Percentiles rank a stretch among this genome's conserved stretches.
phyloP scores from a whole-genome alignment of 2,797 vertebrate species.

The Clamator glandarius region DNA sequence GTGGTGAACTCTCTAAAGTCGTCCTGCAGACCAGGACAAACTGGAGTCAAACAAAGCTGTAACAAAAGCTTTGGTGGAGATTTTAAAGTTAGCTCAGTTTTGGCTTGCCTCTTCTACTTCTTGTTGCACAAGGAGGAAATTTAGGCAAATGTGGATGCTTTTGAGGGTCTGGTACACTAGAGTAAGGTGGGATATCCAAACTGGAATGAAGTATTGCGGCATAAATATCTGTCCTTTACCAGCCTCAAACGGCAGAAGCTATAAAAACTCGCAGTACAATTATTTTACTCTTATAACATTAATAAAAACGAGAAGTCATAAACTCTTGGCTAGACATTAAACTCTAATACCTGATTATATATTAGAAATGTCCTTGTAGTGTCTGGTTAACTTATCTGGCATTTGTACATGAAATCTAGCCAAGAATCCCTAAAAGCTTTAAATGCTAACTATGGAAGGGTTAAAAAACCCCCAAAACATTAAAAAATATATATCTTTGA shows the following conservation, averaged over 20 bases:
- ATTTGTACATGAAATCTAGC: neutral
- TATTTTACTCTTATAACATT: neutral
- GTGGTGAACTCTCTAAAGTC: neutral
- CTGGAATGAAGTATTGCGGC: neutral
- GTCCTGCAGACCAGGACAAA: neutral
- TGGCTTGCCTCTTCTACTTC: neutral
- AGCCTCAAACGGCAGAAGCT: neutral
- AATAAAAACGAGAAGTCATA: neutral
- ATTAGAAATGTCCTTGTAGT: neutral
- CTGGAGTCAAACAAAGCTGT: neutral
- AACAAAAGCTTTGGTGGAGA: neutral
- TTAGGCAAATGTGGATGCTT: neutral
- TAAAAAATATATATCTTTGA: conserved; percentile 20
- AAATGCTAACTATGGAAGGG: conserved; percentile 17
- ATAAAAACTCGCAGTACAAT: neutral
- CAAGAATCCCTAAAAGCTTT: neutral
- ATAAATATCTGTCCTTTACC: neutral
- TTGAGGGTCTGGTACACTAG: neutral
- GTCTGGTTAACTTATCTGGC: neutral
- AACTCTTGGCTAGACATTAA: neutral
- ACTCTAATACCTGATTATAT: neutral
- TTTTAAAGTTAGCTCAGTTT: neutral
- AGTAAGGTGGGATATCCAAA: neutral
- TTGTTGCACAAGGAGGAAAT: neutral
- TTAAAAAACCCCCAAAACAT: conserved; percentile 40